Evolutionary conservation across 2,888 invertebrate genomes (phyloP).

Genomic region (Lordiphosa andalusiaca): DNA sequence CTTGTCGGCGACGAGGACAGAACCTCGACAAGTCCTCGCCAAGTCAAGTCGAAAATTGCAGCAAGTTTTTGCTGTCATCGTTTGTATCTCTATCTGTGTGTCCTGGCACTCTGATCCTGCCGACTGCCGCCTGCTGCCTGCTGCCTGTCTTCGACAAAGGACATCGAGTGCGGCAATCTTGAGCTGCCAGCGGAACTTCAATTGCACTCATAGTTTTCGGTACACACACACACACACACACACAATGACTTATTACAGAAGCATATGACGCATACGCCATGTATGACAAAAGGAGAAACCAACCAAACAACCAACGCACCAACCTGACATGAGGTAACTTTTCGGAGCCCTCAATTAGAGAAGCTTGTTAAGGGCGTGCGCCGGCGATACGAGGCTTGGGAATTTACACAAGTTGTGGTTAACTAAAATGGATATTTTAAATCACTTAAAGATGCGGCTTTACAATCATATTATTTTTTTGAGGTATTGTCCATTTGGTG

Average conservation of each 20-base stretch:
- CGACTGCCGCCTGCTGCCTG: constrained; percentile 8
- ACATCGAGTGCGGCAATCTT: constrained; percentile 68
- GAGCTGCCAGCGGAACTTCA: constrained; percentile 61
- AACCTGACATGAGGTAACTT: constrained; percentile 20
- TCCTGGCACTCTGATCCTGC: background rate
- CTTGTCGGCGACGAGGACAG: constrained; percentile 59
- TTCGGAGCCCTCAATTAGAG: constrained; percentile 44
- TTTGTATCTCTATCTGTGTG: constrained; percentile 18
- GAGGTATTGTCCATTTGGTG: too few relatives aligned
- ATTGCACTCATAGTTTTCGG: constrained; percentile 64
- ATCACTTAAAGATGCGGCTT: too few relatives aligned
- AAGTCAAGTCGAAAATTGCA: constrained; percentile 71
- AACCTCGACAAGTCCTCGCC: constrained; percentile 44
- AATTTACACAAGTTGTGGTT: too few relatives aligned
- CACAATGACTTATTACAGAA: constrained; percentile 47
- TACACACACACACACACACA: constrained; percentile 16
- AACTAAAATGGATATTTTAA: too few relatives aligned
- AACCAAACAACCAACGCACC: constrained; percentile 8
- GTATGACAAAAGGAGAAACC: constrained; percentile 27
- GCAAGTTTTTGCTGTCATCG: constrained; percentile 60
- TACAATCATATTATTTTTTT: too few relatives aligned
- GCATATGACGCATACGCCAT: constrained; percentile 56
- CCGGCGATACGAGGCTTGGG: background rate
- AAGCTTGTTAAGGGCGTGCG: constrained; percentile 28
- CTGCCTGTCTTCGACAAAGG: constrained; percentile 38